Evolutionary conservation across 2,797 vertebrate genomes (phyloP).

Genomic region (Epinephelus coioides): DNA sequence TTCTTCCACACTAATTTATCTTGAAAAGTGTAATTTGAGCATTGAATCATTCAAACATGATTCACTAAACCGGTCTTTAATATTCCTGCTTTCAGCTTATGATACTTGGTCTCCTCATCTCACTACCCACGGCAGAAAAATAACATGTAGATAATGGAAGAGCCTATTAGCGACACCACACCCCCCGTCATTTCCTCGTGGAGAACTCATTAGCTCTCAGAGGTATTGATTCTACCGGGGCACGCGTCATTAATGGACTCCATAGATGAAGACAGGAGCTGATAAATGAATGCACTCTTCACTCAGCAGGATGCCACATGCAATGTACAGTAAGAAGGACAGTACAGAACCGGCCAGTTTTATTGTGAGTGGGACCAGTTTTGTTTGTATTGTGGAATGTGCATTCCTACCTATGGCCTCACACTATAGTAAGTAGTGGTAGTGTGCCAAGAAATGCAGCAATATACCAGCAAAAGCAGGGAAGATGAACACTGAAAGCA

Average conservation of each 20-base stretch:
- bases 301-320: conserved; percentile 49
- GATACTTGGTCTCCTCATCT: conserved; percentile 35
- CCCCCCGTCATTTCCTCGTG: conserved; percentile 65
- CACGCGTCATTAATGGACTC: conserved; percentile 77
- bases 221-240: conserved; percentile 73
- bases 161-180: conserved; percentile 64
- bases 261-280: conserved; percentile 58
- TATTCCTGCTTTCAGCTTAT: conserved; percentile 40
- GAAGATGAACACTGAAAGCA: neutral
- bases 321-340: conserved; percentile 18
- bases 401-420: too few species aligned
- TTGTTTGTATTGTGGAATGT: too few species aligned
- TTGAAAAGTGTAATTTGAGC: conserved; percentile 27
- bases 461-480: neutral
- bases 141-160: conserved; percentile 72
- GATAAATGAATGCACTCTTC: conserved; percentile 65
- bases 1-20: conserved; percentile 17
- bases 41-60: conserved; percentile 29
- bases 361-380: too few species aligned
- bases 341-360: neutral
- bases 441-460: neutral
- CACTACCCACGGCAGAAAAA: conserved; percentile 30
- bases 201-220: conserved; percentile 71
- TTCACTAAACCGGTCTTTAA: conserved; percentile 42
- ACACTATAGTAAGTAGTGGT: neutral